Evolutionary conservation across 2,888 invertebrate species (phyloP).

Genomic region (Cheilosia soror): DNA sequence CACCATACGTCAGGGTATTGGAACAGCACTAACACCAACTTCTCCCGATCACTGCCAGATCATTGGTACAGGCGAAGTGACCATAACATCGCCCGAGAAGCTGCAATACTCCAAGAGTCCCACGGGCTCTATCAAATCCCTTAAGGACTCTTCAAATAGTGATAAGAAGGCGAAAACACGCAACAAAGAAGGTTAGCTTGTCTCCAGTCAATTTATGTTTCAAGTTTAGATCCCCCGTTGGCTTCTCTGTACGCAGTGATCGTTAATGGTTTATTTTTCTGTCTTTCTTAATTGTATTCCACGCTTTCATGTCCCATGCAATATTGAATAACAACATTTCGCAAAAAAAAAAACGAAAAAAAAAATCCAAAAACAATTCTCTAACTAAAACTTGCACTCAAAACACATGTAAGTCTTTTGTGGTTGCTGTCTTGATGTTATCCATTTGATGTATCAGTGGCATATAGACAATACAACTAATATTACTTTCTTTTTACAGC

Average conservation of each 20-base stretch:
- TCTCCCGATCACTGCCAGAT: constrained; percentile 82
- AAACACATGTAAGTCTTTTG: constrained; percentile 70
- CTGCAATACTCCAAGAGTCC: constrained; percentile 85
- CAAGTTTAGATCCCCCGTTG: constrained; percentile 33
- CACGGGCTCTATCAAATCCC: constrained; percentile 85
- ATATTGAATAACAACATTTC: constrained; percentile 52
- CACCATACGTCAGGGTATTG: constrained; percentile 83
- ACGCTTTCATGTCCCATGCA: constrained; percentile 70
- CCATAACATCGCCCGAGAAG: constrained; percentile 81
- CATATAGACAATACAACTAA: background rate
- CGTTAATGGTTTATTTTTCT: constrained; percentile 56
- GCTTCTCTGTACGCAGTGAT: constrained; percentile 26
- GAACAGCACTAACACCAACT: constrained; percentile 81
- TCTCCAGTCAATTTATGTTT: constrained; percentile 1
- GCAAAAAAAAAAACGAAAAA: constrained; percentile 31
- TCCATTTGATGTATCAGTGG: background rate
- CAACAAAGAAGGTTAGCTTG: constrained; percentile 83
- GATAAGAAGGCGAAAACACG: constrained; percentile 83
- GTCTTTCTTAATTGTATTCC: constrained; percentile 63
- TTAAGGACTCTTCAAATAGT: constrained; percentile 84
- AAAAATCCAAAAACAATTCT: constrained; percentile 49
- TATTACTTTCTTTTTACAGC: constrained; percentile 80
- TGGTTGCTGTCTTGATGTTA: constrained; percentile 39
- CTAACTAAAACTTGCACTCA: constrained; percentile 60
- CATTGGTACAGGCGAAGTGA: constrained; percentile 79